Evolutionary conservation across 2,113 vertebrate species (phyloP).

Genomic region (Lophochroa leadbeateri): DNA sequence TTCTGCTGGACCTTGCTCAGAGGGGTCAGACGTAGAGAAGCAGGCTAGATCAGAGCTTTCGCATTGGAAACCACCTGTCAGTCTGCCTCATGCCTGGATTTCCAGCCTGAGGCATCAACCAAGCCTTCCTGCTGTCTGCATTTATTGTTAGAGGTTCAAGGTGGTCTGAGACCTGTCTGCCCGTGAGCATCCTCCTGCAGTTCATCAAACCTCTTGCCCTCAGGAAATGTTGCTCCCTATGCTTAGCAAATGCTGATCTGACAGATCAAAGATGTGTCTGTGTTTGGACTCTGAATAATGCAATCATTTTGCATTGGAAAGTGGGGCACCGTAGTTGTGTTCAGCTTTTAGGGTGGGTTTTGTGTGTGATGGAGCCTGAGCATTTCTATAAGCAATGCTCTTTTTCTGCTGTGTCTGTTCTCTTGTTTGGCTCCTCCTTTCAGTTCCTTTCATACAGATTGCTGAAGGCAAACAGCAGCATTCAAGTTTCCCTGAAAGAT

Average conservation of each 20-base stretch:
- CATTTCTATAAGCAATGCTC: fast-evolving
- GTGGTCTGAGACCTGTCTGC: background rate
- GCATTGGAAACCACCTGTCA: background rate
- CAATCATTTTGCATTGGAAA: fast-evolving
- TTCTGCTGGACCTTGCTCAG: background rate
- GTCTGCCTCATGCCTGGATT: background rate
- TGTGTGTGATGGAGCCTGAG: background rate
- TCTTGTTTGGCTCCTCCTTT: background rate
- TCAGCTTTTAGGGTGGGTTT: background rate
- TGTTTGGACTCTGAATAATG: background rate
- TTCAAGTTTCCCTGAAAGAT: fast-evolving
- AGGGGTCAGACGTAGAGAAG: fast-evolving
- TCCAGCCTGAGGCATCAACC: background rate
- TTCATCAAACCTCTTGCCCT: background rate
- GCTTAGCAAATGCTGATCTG: background rate
- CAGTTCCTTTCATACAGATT: background rate
- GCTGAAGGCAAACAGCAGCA: background rate
- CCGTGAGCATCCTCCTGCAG: fast-evolving
- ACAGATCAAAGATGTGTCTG: fast-evolving
- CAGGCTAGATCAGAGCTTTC: background rate
- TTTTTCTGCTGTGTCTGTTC: background rate
- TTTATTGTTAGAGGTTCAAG: background rate
- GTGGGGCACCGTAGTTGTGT: background rate
- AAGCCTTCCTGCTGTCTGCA: background rate
- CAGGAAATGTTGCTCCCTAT: background rate